Evolutionary conservation across 2,113 vertebrate species (phyloP), one percentile per base, ranked within the genome.

Genomic region (Orthonyx spaldingii): DNA sequence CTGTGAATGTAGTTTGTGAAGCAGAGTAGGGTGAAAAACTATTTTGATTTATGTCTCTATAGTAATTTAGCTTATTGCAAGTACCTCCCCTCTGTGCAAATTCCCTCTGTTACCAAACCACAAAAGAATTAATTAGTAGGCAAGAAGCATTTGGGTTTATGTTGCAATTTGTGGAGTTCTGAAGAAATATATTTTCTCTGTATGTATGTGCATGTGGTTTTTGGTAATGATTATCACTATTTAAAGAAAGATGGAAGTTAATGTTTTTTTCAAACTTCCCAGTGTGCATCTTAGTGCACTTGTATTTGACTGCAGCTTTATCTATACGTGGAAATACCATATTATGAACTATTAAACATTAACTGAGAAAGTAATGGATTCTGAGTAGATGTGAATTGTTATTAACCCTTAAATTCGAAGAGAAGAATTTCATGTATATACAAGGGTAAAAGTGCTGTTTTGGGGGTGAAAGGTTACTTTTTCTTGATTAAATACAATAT

Each of bases 121-220:
- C 47, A 75, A 23, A 93, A 95, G 65, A 72, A 81, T 63, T 76
- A 95, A 93, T 90, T 91, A 90, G 47, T 77, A 84, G 90, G 57
- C 70, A 79, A 84, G 78, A 84, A 84, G 83, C 42, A 55, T 65
- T 84, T 84, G 37, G 11, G 1, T 93, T 83, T 84, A 59, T 88
- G 60, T 87, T 74, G 59, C 71, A 85, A 5, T 90, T 88, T 88
- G 35, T 64, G 75, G 33, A 76, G 42, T 66, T 95, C 79, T 86
- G 65, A 79, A 83, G 77, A 74, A 91, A 41, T 3, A 1, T 75
- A 11, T 85, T 84, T 82, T 66, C 26, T 72, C 30, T 89, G 3
- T 66, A n/a, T 49, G 19, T 46, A 20, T 63, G 16, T 69, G 13
- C 26, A 4, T 41, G n/a, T 80, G n/a, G 6, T 42, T 64, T 69